These are phyloP conservation scores for Lordiphosa clarofinis DNA, from an alignment of 1,140 invertebrate species.

Conservation along the genomic window DNA sequence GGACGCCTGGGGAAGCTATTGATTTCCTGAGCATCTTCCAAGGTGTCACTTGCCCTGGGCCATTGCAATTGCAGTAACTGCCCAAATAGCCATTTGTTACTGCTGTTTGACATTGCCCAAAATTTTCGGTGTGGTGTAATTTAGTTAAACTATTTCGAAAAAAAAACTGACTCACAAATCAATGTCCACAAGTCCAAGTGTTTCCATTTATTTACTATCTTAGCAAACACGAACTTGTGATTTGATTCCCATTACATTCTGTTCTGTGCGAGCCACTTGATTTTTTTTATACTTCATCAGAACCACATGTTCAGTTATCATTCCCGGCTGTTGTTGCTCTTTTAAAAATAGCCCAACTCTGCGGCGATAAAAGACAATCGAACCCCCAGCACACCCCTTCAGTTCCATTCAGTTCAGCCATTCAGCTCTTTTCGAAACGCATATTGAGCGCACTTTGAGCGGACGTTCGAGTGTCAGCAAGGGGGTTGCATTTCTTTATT, in stretches of 20 bases:
- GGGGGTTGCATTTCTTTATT: slow-evolving; percentile 64
- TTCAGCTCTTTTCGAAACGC: not conserved
- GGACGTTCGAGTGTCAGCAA: slow-evolving; percentile 15
- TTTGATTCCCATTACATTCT: slow-evolving; percentile 26
- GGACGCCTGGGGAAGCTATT: too few relatives aligned
- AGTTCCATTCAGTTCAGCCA: too few relatives aligned
- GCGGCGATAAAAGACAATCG: slow-evolving; percentile 34
- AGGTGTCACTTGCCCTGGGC: not conserved
- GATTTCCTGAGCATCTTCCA: too few relatives aligned
- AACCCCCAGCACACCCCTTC: slow-evolving; percentile 22
- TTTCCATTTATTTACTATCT: slow-evolving; percentile 10
- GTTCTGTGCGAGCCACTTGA: slow-evolving; percentile 22
- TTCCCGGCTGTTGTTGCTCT: not conserved
- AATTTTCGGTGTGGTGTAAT: slow-evolving; percentile 11
- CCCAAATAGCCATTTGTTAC: slow-evolving; percentile 5
- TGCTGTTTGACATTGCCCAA: slow-evolving; percentile 12
- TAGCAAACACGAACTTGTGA: slow-evolving; percentile 6
- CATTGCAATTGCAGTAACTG: not conserved
- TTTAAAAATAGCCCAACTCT: slow-evolving; percentile 43
- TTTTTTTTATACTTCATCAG: slow-evolving; percentile 9
- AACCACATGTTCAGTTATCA: slow-evolving; percentile 22
- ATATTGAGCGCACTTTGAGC: slow-evolving; percentile 23
- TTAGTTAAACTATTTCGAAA: not conserved
- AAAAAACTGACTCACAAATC: too few relatives aligned
- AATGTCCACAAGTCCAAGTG: too few relatives aligned